These are phyloP conservation scores for Camponotus pennsylvanicus DNA, from an alignment of 1,140 invertebrate species.

Conservation along the genomic window DNA sequence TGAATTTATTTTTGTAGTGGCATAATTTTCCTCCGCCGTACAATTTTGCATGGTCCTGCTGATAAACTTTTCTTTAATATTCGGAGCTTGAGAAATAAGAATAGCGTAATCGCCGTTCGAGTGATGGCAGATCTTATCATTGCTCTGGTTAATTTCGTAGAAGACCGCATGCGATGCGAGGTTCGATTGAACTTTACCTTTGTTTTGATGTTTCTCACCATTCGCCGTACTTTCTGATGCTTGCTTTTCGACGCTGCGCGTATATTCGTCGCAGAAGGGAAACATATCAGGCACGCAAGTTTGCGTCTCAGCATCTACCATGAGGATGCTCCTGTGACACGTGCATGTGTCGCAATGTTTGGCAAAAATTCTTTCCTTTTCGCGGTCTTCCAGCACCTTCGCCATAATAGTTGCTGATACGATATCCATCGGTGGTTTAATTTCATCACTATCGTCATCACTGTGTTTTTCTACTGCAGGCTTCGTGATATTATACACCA, in stretches of 20 bases:
- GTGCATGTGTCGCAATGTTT: conserved; percentile 94
- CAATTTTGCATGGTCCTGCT: conserved; percentile 49
- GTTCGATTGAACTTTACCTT: conserved; percentile 55
- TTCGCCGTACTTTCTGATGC: conserved; percentile 41
- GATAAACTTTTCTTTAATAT: conserved; percentile 64
- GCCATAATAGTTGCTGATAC: conserved; percentile 97
- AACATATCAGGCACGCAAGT: conserved; percentile 63
- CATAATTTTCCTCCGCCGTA: conserved; percentile 40
- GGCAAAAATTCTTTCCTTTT: conserved; percentile 89
- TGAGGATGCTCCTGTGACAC: conserved; percentile 87
- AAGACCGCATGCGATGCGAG: conserved; percentile 47
- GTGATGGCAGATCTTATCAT: conserved; percentile 55
- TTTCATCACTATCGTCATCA: conserved; percentile 86
- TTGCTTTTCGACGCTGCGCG: conserved; percentile 54
- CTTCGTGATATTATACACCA: conserved; percentile 92
- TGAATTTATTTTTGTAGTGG: conserved; percentile 36
- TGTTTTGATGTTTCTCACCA: conserved; percentile 61
- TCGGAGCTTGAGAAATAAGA: conserved; percentile 26
- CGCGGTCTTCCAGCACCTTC: conserved; percentile 95
- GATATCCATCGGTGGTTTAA: conserved; percentile 89
- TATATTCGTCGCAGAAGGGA: conserved; percentile 46
- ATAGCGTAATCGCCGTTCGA: conserved; percentile 61
- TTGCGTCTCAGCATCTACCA: conserved; percentile 81
- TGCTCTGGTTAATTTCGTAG: conserved; percentile 64
- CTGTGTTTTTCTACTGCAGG: conserved; percentile 78